A percentile compares a stretch with the other conserved stretches of the same genome.
These are phyloP conservation scores for Xanthorhoe spadicearia DNA, from an alignment of 2,888 invertebrate genomes.

Conservation along the genomic window DNA sequence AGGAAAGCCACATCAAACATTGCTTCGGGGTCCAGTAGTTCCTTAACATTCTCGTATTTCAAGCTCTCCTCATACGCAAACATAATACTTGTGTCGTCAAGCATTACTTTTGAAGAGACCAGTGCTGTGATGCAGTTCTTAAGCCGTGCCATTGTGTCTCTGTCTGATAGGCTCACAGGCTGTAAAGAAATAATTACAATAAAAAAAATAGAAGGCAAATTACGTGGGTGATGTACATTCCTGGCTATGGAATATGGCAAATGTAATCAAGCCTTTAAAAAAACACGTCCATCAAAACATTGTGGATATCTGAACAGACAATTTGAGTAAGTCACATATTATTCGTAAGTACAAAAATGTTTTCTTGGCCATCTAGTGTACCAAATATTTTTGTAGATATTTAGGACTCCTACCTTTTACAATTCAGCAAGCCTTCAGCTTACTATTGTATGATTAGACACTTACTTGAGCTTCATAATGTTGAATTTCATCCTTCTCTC, in stretches of 20 bases:
- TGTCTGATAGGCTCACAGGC: constrained; percentile 88
- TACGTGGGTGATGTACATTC: too few species aligned
- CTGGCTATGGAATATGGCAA: too few species aligned
- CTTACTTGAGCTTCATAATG: constrained; percentile 62
- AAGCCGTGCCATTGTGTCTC: constrained; percentile 94
- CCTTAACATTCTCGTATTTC: constrained; percentile 90
- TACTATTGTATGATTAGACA: neutral
- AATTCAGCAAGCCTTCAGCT: too few species aligned
- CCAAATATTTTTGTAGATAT: too few species aligned
- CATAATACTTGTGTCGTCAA: constrained; percentile 96
- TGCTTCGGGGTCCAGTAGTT: constrained; percentile 92
- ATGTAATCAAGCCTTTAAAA: too few species aligned
- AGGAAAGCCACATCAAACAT: constrained; percentile 93
- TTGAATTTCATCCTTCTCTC: constrained; percentile 70
- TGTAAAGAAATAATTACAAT: constrained; percentile 57
- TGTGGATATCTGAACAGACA: too few species aligned
- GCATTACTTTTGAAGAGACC: constrained; percentile 93
- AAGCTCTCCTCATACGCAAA: constrained; percentile 96
- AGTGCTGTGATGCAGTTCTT: constrained; percentile 95
- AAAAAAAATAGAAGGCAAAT: neutral
- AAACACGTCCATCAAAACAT: too few species aligned
- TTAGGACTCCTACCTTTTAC: too few species aligned
- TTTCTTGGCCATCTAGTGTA: too few species aligned
- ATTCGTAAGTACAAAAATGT: too few species aligned
- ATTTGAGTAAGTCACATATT: too few species aligned